phyloP scores from a whole-genome alignment of 2,888 invertebrate genomes.

The Drosophila nr. medialis region DNA sequence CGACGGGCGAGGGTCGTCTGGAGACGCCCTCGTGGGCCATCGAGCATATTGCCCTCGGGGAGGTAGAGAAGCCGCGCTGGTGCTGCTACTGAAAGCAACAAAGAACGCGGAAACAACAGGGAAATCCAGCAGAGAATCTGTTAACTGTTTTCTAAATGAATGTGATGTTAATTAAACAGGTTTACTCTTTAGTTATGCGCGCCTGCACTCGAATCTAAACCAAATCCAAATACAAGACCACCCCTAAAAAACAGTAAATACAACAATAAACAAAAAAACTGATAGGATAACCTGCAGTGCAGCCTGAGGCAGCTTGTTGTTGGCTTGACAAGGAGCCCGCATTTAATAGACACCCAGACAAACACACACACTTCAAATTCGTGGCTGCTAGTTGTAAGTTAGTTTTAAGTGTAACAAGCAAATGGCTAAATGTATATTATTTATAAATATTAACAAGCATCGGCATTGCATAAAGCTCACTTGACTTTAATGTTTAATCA shows the following conservation, averaged over 20 bases:
- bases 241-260: slow-evolving; percentile 3
- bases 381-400: slow-evolving; percentile 46
- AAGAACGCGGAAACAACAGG: not conserved
- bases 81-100: slow-evolving; percentile 86
- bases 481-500: slow-evolving; percentile 42
- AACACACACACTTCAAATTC: not conserved
- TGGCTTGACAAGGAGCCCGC: slow-evolving; percentile 9
- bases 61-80: slow-evolving; percentile 86
- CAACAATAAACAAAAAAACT: slow-evolving; percentile 23
- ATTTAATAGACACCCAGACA: not conserved
- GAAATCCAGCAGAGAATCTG: not conserved
- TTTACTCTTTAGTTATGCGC: slow-evolving; percentile 47
- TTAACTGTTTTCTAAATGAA: slow-evolving; percentile 32
- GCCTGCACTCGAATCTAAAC: slow-evolving; percentile 42
- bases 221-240: slow-evolving; percentile 42
- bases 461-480: slow-evolving; percentile 53
- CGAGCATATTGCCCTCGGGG: slow-evolving; percentile 89
- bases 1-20: slow-evolving; percentile 88
- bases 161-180: slow-evolving; percentile 70
- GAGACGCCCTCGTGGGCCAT: slow-evolving; percentile 88
- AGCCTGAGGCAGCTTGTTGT: slow-evolving; percentile 1
- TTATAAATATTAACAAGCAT: slow-evolving; percentile 56
- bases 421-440: slow-evolving; percentile 58
- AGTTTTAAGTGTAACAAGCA: slow-evolving; percentile 49
- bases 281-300: slow-evolving; percentile 35